Evolutionary conservation across 2,888 invertebrate species (phyloP), one percentile per base, ranked within the genome.

Genomic region (Cartodere bifasciata): DNA sequence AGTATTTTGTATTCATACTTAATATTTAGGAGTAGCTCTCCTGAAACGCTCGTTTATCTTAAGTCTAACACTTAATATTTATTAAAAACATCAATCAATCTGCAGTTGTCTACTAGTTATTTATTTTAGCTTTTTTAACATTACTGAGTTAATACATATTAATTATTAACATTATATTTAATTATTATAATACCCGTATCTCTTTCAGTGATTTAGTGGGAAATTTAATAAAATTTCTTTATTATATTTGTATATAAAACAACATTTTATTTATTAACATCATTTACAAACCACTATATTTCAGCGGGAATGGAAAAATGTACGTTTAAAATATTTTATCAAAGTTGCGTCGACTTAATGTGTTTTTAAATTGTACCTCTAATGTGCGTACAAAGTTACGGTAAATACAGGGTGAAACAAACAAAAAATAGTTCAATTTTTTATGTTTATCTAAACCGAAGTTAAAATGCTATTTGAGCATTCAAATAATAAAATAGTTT

Each of bases 191-290:
- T 58, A 58, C 58, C 56, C 58, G 58, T 58, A 58, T 48, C 42
- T 45, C 40, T 45, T 47, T 55, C 49, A 51, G 48, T 55, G 47
- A 50, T 52, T 53, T 49, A 49, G 46, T 52, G 53, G 54, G 52
- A 50, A 41, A 44, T 53, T 53, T 53, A 55, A 55, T 56, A 52
- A 54, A 55, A 55, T 55, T 48, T 56, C 62, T 50, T 52, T 52
- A 49, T 50, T 51, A 55, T 52, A 53, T 52, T 53, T 54, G 52
- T 55, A 58, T 60, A 58, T 57, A 60, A 60, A 60, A 59, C 58
- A 59, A 58, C 56, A 56, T 57, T 59, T 60, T 60, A 56, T 59
- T 59, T 58, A 58, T 58, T 55, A 59, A 58, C 56, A 57, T 59
- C 56, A 56, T 60, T 59, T 59, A 60, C 59, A 59, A 58, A 59